Evolutionary conservation across 2,888 invertebrate genomes (phyloP), one percentile per base, ranked within the genome.

Genomic region (Pyrrhosoma nymphula): DNA sequence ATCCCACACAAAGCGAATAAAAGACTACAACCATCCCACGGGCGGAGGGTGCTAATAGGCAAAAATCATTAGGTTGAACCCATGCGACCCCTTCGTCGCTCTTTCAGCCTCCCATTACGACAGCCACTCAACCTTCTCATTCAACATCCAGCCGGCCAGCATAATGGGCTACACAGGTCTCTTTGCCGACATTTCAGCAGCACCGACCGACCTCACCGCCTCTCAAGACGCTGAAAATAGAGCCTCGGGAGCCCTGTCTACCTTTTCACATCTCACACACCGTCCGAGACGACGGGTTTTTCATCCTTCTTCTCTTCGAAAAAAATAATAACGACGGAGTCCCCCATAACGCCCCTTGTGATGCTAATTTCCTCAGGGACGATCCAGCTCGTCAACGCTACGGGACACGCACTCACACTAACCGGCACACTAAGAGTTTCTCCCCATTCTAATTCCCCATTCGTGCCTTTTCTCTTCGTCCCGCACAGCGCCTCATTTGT

Each of bases 401-500:
- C 35, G 82, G 82, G 82, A 82, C 82, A 35, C 16, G 26, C 82
- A 82, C n/a, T 18, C 69, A 82, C 35, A 35, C 82, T 20, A 20
- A 60, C 60, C 60, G 60, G 20, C 60, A 60, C 20, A 20, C 82
- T 0, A 8, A 16, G 30, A 30, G 82, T 35, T 82, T 35, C 82
- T 82, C 82, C 82, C 82, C 82, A 82, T 82, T 82, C 82, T 1
- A 82, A 82, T 82, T 30, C 82, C 82, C 82, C 18, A 20, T 35
- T 2, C 35, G 12, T 35, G 18, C 82, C 30, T 35, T 82, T n/a
- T 82, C 82, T 82, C 82, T 35, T 35, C 82, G 82, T 2, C 16
- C 18, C 82, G 82, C 60, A 16, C 60, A 82, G 82, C 82, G 82
- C 82, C 82, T 82, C 82, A 82, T 82, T 82, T 82, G 82, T 82